These are phyloP conservation scores for Uloborus plumipes DNA, from an alignment of 2,888 invertebrate genomes.

Conservation along the genomic window DNA sequence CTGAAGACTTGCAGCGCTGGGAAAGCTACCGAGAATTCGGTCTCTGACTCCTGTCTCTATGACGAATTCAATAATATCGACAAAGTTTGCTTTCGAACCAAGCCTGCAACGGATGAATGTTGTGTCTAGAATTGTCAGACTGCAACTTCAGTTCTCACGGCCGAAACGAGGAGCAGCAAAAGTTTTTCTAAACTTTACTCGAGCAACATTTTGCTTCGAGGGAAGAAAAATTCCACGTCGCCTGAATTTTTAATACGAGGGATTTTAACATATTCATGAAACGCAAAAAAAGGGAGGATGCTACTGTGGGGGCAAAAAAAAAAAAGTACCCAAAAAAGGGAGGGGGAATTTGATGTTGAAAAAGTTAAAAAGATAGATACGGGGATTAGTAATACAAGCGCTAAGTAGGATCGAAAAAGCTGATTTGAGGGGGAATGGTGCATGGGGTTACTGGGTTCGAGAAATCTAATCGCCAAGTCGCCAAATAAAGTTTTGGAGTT, in stretches of 20 bases:
- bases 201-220: too few relatives aligned
- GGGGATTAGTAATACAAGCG: constrained; percentile 18
- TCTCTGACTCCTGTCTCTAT: too few relatives aligned
- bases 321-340: constrained; percentile 24
- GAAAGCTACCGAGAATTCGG: too few relatives aligned
- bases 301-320: constrained; percentile 5
- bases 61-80: too few relatives aligned
- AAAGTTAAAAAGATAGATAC: constrained; percentile 7
- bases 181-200: too few relatives aligned
- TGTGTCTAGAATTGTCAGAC: too few relatives aligned
- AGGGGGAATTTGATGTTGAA: constrained; percentile 2
- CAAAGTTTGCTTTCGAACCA: too few relatives aligned
- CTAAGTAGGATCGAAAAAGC: constrained; percentile 30
- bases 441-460: constrained; percentile 26
- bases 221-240: too few relatives aligned
- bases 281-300: neutral
- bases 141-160: too few relatives aligned
- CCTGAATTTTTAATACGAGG: constrained; percentile 3
- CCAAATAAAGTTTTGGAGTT: constrained; percentile 19
- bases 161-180: too few relatives aligned
- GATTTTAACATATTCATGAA: constrained; percentile 46
- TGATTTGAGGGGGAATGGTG: neutral
- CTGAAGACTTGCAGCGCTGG: too few relatives aligned
- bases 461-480: constrained; percentile 35
- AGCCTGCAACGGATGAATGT: too few relatives aligned